Evolutionary conservation across 2,113 vertebrate species (phyloP).

Genomic region (Hiodon alosoides): DNA sequence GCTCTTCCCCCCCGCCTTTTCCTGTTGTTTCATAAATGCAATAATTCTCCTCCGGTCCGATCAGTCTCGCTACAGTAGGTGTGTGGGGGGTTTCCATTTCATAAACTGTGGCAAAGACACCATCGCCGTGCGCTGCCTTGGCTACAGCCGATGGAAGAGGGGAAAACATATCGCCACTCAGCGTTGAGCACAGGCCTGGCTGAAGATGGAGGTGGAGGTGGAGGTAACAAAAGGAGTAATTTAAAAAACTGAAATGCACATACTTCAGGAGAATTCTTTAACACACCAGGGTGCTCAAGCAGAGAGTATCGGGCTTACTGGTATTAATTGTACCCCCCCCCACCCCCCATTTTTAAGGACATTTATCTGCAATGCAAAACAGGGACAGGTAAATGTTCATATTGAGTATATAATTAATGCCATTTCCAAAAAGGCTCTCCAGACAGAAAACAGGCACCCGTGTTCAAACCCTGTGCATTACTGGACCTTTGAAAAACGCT

Average conservation of each 20-base stretch:
- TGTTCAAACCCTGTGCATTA: constrained; percentile 59
- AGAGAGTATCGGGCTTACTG: constrained; percentile 52
- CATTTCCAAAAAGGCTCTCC: constrained; percentile 71
- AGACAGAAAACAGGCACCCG: constrained; percentile 63
- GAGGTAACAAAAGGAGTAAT: constrained; percentile 36
- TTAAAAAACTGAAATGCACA: constrained; percentile 49
- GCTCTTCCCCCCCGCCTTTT: constrained; percentile 27
- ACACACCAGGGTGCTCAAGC: constrained; percentile 41
- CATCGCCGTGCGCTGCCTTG: neutral
- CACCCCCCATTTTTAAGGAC: constrained; percentile 42
- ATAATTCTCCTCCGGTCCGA: neutral
- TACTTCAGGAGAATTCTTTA: constrained; percentile 41
- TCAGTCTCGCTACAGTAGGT: constrained; percentile 6
- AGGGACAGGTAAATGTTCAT: constrained; percentile 55
- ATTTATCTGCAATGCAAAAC: constrained; percentile 72
- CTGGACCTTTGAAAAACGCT: constrained; percentile 55
- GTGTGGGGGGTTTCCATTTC: constrained; percentile 12
- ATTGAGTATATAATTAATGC: constrained; percentile 71
- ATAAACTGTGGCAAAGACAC: constrained; percentile 8
- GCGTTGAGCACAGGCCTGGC: constrained; percentile 22
- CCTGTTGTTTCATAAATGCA: constrained; percentile 2
- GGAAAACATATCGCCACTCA: constrained; percentile 7
- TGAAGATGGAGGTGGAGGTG: constrained; percentile 5
- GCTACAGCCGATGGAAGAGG: neutral
- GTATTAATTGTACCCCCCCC: constrained; percentile 56